Conservation (phyloP, 2,888 invertebrate genomes). For the Chrysodeixis includens region DNA sequence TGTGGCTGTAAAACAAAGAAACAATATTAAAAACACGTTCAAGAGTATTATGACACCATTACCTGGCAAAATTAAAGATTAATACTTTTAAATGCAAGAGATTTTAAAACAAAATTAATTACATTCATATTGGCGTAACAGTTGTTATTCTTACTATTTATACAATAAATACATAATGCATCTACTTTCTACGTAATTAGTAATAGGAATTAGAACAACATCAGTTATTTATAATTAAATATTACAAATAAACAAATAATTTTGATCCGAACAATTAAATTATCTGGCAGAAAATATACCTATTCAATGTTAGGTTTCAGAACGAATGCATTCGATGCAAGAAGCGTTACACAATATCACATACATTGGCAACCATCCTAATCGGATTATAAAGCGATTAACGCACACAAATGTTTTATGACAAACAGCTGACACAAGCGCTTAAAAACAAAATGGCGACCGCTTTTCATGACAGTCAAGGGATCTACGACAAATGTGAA, state of each 20-base stretch:
- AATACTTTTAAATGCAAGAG: neutral
- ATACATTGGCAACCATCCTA: neutral
- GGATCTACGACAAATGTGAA: too few species aligned
- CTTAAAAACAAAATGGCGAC: neutral
- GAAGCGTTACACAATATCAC: neutral
- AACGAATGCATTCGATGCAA: constrained; percentile 22
- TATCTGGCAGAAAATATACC: constrained; percentile 61
- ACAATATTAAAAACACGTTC: constrained; percentile 15
- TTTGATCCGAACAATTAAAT: neutral
- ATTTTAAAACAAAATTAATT: neutral
- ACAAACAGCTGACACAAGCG: neutral
- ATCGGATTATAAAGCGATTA: neutral
- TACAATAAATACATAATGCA: constrained; percentile 14
- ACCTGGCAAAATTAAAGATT: neutral
- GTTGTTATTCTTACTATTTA: neutral
- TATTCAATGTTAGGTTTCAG: constrained; percentile 20
- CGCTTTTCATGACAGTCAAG: neutral
- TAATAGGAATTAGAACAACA: constrained; percentile 19
- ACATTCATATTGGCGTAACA: neutral
- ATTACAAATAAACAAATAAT: constrained; percentile 1
- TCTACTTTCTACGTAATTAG: constrained; percentile 16
- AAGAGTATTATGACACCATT: constrained; percentile 18
- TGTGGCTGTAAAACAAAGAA: constrained; percentile 74
- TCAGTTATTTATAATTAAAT: constrained; percentile 32
- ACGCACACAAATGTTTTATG: neutral